phyloP scores from a whole-genome alignment of 2,888 invertebrate species.

The Meteorus colon region DNA sequence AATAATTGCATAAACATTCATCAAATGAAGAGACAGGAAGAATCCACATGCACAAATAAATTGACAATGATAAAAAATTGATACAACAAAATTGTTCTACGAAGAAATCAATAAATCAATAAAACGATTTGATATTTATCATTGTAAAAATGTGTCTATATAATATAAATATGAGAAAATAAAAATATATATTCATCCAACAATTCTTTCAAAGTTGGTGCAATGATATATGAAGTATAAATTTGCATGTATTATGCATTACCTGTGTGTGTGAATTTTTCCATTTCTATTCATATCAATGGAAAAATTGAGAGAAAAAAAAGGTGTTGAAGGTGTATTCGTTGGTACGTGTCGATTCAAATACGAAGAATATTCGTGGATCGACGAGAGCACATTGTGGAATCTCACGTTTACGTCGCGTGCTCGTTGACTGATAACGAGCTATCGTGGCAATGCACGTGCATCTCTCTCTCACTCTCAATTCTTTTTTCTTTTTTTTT shows the following conservation, averaged over 20 bases:
- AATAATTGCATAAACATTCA: too few species aligned
- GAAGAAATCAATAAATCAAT: not conserved
- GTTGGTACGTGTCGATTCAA: conserved; percentile 38
- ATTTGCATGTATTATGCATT: conserved; percentile 4
- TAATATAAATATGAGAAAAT: not conserved
- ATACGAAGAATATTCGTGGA: conserved; percentile 27
- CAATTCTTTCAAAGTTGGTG: not conserved
- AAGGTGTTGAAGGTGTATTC: conserved; percentile 27
- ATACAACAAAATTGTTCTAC: not conserved
- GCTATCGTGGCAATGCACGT: conserved; percentile 39
- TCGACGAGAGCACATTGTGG: conserved; percentile 19
- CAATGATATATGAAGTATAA: not conserved
- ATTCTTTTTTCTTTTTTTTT: conserved; percentile 26
- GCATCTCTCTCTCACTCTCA: conserved; percentile 21
- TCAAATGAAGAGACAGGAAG: too few species aligned
- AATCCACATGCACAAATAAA: not conserved
- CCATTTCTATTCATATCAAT: conserved; percentile 13
- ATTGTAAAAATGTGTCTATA: not conserved
- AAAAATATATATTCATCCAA: not conserved
- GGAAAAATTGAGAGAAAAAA: conserved; percentile 19
- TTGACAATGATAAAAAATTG: not conserved
- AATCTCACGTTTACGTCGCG: conserved; percentile 44
- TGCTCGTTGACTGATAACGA: conserved; percentile 46
- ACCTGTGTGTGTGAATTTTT: conserved; percentile 18
- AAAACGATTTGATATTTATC: not conserved